Evolutionary conservation across 2,888 invertebrate species (phyloP).

Genomic region (Malachius bipustulatus): DNA sequence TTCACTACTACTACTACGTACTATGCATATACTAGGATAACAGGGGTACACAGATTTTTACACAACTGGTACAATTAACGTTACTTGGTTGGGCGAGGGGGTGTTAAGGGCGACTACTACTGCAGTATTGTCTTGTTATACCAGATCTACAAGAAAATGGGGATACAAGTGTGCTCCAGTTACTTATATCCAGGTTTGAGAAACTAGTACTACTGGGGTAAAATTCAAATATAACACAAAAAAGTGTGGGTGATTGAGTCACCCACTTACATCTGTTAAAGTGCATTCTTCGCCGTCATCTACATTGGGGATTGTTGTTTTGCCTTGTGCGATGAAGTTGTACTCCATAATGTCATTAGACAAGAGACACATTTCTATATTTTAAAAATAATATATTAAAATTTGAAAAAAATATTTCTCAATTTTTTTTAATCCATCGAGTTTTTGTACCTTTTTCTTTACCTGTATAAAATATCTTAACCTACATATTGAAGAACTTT

Average conservation of each 20-base stretch:
- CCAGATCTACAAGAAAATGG: conserved; percentile 8
- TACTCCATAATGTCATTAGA: conserved; percentile 85
- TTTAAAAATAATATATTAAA: conserved; percentile 4
- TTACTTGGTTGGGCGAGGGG: too few species aligned
- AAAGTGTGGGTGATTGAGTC: conserved; percentile 13
- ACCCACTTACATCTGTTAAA: conserved; percentile 73
- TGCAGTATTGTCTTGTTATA: conserved; percentile 5
- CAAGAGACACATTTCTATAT: conserved; percentile 61
- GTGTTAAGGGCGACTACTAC: too few species aligned
- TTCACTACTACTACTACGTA: too few species aligned
- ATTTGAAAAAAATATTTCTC: not conserved
- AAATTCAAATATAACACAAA: conserved; percentile 11
- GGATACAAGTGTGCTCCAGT: too few species aligned
- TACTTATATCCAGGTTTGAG: conserved; percentile 6
- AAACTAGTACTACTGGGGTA: not conserved
- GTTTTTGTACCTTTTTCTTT: too few species aligned
- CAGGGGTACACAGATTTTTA: too few species aligned
- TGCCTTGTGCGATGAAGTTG: conserved; percentile 90
- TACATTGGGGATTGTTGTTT: conserved; percentile 84
- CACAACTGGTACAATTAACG: too few species aligned
- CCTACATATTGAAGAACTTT: too few species aligned
- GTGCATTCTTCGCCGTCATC: conserved; percentile 89
- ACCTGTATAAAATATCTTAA: too few species aligned
- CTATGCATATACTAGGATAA: too few species aligned
- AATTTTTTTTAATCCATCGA: too few species aligned